A percentile compares a stretch with the other conserved stretches of the same genome.
These are phyloP conservation scores for Tuberolachnus salignus DNA, from an alignment of 2,888 invertebrate genomes.

Conservation along the genomic window DNA sequence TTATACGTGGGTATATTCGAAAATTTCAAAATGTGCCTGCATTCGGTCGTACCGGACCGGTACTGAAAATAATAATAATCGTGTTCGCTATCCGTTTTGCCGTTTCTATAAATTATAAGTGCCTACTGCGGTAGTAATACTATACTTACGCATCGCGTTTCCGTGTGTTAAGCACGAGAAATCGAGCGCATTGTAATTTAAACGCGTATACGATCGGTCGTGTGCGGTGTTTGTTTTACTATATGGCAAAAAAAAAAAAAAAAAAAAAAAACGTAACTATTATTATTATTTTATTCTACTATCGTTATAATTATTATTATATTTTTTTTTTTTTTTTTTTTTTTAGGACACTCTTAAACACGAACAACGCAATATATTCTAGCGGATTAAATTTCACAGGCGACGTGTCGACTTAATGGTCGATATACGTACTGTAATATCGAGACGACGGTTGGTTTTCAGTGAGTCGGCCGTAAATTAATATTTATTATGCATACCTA, in stretches of 20 bases:
- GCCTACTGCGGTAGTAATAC: neutral
- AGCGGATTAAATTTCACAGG: conserved; percentile 28
- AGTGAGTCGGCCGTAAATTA: neutral
- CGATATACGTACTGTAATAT: neutral
- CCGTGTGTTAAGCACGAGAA: neutral
- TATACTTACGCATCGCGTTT: neutral
- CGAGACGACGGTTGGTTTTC: neutral
- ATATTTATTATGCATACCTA: conserved; percentile 8
- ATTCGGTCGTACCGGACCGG: too few species aligned
- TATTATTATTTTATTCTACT: neutral
- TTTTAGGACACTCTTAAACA: conserved; percentile 5
- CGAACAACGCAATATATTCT: conserved; percentile 5
- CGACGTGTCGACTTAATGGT: neutral
- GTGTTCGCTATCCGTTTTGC: too few species aligned
- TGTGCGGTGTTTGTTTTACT: conserved; percentile 7
- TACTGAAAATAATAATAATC: too few species aligned
- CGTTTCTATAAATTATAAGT: too few species aligned
- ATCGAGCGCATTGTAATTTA: neutral
- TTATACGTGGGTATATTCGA: too few species aligned
- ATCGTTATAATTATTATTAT: too few species aligned
- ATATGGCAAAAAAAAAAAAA: too few species aligned
- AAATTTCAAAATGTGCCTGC: too few species aligned
- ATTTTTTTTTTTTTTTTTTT: conserved; percentile 8
- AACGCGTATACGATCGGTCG: neutral
- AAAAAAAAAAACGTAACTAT: neutral